These are phyloP conservation scores for Megaleporinus macrocephalus DNA, from an alignment of 2,113 vertebrate genomes.

Conservation along the genomic window DNA sequence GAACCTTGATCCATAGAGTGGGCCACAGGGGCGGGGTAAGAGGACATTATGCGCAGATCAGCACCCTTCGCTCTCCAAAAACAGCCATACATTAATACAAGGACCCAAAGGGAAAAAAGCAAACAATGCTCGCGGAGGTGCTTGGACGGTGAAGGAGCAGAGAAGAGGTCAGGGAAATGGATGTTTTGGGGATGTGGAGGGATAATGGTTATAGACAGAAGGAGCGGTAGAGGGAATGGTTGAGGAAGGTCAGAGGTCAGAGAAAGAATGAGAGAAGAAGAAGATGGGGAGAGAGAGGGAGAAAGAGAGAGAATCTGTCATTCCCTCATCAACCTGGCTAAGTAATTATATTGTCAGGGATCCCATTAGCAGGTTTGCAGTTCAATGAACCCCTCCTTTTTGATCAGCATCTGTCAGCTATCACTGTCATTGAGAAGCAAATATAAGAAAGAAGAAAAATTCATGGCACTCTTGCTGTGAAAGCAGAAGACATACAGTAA, in stretches of 20 bases:
- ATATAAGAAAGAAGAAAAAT: too few species aligned
- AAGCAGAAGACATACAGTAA: too few species aligned
- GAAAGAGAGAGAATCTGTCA: not conserved
- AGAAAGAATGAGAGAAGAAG: not conserved
- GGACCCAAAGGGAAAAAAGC: constrained; percentile 25
- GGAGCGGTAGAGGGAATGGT: constrained; percentile 27
- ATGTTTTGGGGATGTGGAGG: constrained; percentile 21
- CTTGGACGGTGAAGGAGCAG: constrained; percentile 17
- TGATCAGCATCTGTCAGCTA: not conserved
- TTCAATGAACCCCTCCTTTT: not conserved
- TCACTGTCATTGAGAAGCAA: not conserved
- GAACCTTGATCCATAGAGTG: constrained; percentile 53
- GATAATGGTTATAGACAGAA: constrained; percentile 20
- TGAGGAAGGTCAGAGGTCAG: constrained; percentile 29
- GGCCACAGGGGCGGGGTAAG: constrained; percentile 33
- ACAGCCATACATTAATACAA: constrained; percentile 36
- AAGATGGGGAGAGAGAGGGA: not conserved
- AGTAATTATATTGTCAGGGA: constrained; percentile 34
- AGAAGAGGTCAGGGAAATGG: constrained; percentile 30
- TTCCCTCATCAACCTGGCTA: constrained; percentile 25
- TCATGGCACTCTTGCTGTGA: too few species aligned
- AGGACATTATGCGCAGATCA: constrained; percentile 52
- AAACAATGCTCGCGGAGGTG: constrained; percentile 33
- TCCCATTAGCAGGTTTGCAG: constrained; percentile 23
- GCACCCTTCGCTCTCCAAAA: constrained; percentile 39